Percentiles rank a stretch among this genome's conserved stretches.
These are phyloP conservation scores for Cheilosia vernalis DNA, from an alignment of 2,888 invertebrate genomes.

Conservation along the genomic window DNA sequence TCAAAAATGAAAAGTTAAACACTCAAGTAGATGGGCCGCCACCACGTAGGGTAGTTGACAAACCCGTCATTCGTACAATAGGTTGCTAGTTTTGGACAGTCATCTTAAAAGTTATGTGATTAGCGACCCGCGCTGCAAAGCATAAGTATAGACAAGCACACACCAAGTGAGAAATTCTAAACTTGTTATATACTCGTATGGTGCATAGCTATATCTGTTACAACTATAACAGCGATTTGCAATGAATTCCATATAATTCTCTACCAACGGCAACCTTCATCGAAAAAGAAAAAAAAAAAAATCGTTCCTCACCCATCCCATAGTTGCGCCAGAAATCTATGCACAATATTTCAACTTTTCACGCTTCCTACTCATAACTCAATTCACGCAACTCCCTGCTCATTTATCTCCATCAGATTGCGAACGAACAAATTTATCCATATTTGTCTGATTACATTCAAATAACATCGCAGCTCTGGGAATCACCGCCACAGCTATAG, in stretches of 20 bases:
- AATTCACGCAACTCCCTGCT: conserved; percentile 51
- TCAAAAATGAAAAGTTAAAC: no score
- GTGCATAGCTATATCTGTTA: no score
- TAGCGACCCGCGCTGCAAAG: no score
- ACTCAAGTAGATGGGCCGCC: no score
- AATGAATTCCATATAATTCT: not conserved
- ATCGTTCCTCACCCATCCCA: conserved; percentile 6
- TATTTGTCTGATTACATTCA: conserved; percentile 65
- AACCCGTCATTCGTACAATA: no score
- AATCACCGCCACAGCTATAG: conserved; percentile 23
- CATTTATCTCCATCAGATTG: conserved; percentile 61
- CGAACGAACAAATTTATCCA: conserved; percentile 59
- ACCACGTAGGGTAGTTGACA: no score
- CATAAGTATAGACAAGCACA: no score
- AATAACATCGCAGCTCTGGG: conserved; percentile 27
- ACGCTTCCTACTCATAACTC: conserved; percentile 60
- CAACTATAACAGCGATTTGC: no score
- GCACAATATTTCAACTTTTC: conserved; percentile 20
- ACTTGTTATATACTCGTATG: no score
- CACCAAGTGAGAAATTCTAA: no score
- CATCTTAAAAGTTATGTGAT: no score
- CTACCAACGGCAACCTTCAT: not conserved
- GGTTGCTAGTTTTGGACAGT: no score
- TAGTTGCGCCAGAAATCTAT: conserved; percentile 11
- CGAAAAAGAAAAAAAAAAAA: not conserved